These are phyloP conservation scores for Leptonema lineaticorne DNA, from an alignment of 1,140 invertebrate species.

Conservation along the genomic window DNA sequence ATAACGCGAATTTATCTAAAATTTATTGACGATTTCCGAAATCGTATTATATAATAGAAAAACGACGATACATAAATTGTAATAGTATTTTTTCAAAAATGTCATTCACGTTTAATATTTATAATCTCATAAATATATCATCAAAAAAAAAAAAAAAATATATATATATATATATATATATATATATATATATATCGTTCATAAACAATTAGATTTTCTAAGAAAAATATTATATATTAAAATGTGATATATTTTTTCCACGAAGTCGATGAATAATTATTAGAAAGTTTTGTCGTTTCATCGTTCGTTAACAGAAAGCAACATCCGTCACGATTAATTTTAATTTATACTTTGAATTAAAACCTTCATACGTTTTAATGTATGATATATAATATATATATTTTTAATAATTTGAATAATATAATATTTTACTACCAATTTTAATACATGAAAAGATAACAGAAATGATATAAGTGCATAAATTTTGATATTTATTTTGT, in stretches of 20 bases:
- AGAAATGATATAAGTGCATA: too few relatives aligned
- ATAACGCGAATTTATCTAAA: too few relatives aligned
- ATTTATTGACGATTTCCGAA: too few relatives aligned
- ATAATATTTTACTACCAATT: not conserved
- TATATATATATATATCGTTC: not conserved
- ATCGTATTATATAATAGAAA: too few relatives aligned
- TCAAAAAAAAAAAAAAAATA: not conserved
- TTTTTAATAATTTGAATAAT: not conserved
- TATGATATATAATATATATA: not conserved
- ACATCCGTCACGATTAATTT: not conserved
- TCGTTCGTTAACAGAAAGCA: not conserved
- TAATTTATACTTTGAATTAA: too few relatives aligned
- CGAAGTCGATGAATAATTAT: not conserved
- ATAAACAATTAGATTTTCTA: not conserved
- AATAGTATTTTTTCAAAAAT: too few relatives aligned
- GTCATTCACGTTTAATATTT: too few relatives aligned
- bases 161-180: not conserved
- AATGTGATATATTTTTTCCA: not conserved
- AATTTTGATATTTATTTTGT: too few relatives aligned
- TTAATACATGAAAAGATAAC: not conserved
- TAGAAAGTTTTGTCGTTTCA: not conserved
- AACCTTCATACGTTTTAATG: not conserved
- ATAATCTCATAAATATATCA: not conserved
- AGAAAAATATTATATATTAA: not conserved
- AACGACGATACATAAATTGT: too few relatives aligned